phyloP scores from a whole-genome alignment of 2,888 invertebrate species.

The Petrolisthes cinctipes region DNA sequence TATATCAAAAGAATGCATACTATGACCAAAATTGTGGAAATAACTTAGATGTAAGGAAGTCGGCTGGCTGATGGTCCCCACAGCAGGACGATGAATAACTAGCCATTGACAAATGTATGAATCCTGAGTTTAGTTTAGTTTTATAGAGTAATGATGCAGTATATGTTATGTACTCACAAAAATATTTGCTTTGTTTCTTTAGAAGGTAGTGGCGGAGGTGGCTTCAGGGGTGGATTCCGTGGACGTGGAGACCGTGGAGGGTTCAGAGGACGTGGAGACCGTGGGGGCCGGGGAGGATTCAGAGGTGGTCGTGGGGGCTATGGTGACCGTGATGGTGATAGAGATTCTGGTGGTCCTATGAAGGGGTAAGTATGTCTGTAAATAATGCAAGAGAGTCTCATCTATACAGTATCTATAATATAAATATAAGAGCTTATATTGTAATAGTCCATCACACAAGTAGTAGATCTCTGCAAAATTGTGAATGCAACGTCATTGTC shows the following conservation, averaged over 20 bases:
- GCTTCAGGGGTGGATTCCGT: constrained; percentile 69
- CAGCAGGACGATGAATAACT: too few relatives aligned
- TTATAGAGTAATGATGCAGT: background rate
- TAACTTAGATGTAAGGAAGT: too few relatives aligned
- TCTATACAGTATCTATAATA: too few relatives aligned
- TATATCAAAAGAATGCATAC: too few relatives aligned
- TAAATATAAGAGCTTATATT: too few relatives aligned
- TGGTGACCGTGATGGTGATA: constrained; percentile 64
- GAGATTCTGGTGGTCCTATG: constrained; percentile 66
- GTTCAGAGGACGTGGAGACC: constrained; percentile 67
- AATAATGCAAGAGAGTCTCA: background rate
- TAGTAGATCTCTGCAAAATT: too few relatives aligned
- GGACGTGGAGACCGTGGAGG: constrained; percentile 69
- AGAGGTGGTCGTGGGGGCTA: constrained; percentile 66
- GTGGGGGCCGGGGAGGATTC: constrained; percentile 67
- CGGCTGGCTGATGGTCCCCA: too few relatives aligned
- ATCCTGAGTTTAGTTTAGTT: background rate
- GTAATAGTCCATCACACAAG: too few relatives aligned
- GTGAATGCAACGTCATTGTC: too few relatives aligned
- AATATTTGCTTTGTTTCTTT: background rate
- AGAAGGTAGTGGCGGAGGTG: constrained; percentile 68
- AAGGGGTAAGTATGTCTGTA: constrained; percentile 55
- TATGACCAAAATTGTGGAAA: too few relatives aligned
- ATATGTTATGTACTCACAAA: background rate
- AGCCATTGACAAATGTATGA: background rate